A percentile compares a stretch with the other conserved stretches of the same genome.
Conservation (phyloP, 2,888 invertebrate species). For the Theodoxus fluviatilis region DNA sequence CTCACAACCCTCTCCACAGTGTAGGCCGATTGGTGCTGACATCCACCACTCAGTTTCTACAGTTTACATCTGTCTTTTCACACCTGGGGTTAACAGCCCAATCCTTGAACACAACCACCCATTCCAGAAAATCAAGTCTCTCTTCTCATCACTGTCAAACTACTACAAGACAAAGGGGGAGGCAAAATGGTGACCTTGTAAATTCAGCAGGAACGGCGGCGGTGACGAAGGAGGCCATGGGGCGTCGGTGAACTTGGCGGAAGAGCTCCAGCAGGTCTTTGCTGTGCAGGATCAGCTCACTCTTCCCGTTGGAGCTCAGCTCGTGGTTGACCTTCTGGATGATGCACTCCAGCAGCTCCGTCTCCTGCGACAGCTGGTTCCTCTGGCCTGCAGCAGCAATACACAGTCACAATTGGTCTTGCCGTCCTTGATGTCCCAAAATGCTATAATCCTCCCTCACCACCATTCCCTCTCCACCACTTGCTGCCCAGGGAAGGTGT, state of each 20-base stretch:
- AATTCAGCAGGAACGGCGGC: conserved; percentile 90
- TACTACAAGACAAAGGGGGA: no score
- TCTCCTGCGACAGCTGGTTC: conserved; percentile 78
- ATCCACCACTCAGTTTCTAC: no score
- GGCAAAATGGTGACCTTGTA: conserved; percentile 80
- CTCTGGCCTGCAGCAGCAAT: conserved; percentile 53
- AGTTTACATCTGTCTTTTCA: no score
- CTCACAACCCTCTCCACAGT: no score
- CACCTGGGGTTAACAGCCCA: no score
- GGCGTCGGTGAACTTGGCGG: conserved; percentile 83
- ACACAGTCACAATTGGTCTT: background rate
- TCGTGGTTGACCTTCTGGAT: conserved; percentile 76
- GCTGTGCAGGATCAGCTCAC: conserved; percentile 83
- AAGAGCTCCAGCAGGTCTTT: conserved; percentile 83
- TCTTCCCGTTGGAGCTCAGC: conserved; percentile 79
- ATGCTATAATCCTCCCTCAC: background rate
- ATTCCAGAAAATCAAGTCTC: no score
- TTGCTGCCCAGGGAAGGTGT: no score
- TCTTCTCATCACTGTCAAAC: no score
- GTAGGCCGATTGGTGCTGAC: no score
- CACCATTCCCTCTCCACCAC: background rate
- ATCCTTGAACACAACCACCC: no score
- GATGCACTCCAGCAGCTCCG: conserved; percentile 85
- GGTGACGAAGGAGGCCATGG: conserved; percentile 86
- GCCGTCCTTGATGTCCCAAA: background rate